phyloP scores from a whole-genome alignment of 1,140 invertebrate genomes.

The Sipha flava region DNA sequence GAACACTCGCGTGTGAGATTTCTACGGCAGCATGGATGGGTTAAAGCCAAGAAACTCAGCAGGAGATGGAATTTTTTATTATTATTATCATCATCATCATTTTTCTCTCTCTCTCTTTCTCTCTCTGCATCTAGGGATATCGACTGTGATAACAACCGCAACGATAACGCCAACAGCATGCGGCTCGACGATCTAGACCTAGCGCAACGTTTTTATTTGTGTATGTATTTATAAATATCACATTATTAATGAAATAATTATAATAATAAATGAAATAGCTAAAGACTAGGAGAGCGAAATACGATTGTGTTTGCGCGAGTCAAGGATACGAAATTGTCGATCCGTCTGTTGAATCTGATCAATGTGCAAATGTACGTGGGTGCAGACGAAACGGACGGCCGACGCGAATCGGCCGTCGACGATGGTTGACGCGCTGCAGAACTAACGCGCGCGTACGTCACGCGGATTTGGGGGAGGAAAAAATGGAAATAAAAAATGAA shows the following conservation, averaged over 20 bases:
- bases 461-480: too few species aligned
- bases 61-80: neutral
- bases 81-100: neutral
- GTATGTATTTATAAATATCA: too few species aligned
- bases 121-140: too few species aligned
- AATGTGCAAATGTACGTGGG: neutral
- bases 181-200: too few species aligned
- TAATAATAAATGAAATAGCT: too few species aligned
- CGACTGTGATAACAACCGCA: too few species aligned
- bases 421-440: neutral
- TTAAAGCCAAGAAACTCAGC: neutral
- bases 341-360: neutral
- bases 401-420: neutral
- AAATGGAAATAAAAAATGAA: neutral
- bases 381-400: neutral
- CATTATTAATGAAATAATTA: too few species aligned
- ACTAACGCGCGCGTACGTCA: neutral
- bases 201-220: too few species aligned
- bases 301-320: too few species aligned
- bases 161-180: too few species aligned
- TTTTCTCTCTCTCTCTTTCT: too few species aligned
- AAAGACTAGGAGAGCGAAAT: too few species aligned
- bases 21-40: neutral
- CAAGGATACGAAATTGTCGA: neutral
- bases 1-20: neutral